Base-by-base conservation (phyloP, 2,797 vertebrate species). In the Balearica regulorum region DNA sequence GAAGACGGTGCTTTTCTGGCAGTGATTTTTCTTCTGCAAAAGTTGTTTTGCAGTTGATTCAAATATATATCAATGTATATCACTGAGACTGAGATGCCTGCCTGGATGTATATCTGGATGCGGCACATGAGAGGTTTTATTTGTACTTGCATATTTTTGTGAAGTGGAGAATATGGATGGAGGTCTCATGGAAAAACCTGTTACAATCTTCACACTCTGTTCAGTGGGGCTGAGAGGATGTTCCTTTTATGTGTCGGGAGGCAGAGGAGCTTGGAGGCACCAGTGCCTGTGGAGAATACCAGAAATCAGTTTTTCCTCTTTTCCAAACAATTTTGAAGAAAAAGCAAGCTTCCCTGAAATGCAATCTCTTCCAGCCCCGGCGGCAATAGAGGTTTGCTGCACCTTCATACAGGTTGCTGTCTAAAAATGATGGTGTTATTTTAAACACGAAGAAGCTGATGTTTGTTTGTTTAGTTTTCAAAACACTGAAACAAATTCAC, bases 381-480 rank as follows among this genome's bases (percentile, higher is more conserved):
- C 76, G 66, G 80, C 14, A 4, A 62, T 13, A 61, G 80, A 62
- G 62, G 15, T 82, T 91, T 96, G 49, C 51, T 90, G 35, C 35
- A 83, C n/a, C 61, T 66, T 87, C 61, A 13, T 76, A n/a, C 0
- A 2, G 48, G 54, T 55, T 83, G 25, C 12, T 90, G 13, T 55
- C 51, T 78, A 70, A 94, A 94, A 65, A 4, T 16, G 16, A 48
- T 28, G 43, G 41, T 55, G 60, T 80, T 83, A 68, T 88, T 96
- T 83, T 88, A 60, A 90, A 72, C 35, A 60, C 37, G 21, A 83
- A 79, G 65, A 43, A 65, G 8, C 4, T 88, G 70, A 72, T 70
- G 82, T 92, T 89, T 93, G 29, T 87, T 92, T 90, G 51, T 61
- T 81, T 88, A 72, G 35, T 93, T 91, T 88, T 91, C 51, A 81